Conservation (phyloP, 2,113 vertebrate genomes). For the Catharus fuscescens region DNA sequence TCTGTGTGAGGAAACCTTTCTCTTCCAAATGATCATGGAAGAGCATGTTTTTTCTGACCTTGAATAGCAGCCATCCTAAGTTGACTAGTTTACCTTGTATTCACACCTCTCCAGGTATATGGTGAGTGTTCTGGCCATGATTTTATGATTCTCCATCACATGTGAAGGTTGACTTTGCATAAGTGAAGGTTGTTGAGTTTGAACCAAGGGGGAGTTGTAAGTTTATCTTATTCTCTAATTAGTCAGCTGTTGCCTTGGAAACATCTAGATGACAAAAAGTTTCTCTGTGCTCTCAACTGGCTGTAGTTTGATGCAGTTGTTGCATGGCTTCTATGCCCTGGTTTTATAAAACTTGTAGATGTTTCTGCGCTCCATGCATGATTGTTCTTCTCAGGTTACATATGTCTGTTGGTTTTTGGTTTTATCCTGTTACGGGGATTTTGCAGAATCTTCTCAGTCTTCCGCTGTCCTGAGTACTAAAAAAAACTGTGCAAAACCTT, state of each 20-base stretch:
- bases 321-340: neutral
- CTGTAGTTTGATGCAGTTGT: neutral
- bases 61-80: neutral
- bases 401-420: neutral
- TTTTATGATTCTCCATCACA: neutral
- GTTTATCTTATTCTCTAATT: neutral
- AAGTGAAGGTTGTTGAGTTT: neutral
- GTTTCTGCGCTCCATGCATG: fast-evolving
- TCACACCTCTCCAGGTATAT: neutral
- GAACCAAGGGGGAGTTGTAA: neutral
- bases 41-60: neutral
- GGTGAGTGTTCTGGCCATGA: neutral
- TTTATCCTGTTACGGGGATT: neutral
- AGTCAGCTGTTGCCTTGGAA: neutral
- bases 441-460: neutral
- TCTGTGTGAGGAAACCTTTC: neutral
- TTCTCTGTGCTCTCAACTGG: neutral
- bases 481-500: neutral
- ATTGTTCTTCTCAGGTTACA: neutral
- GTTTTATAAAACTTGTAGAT: neutral
- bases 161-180: neutral
- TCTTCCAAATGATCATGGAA: neutral
- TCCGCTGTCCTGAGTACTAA: neutral
- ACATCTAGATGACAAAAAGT: neutral
- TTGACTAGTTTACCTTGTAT: neutral